phyloP scores from a whole-genome alignment of 2,888 invertebrate genomes.

The Cosmia pyralina region DNA sequence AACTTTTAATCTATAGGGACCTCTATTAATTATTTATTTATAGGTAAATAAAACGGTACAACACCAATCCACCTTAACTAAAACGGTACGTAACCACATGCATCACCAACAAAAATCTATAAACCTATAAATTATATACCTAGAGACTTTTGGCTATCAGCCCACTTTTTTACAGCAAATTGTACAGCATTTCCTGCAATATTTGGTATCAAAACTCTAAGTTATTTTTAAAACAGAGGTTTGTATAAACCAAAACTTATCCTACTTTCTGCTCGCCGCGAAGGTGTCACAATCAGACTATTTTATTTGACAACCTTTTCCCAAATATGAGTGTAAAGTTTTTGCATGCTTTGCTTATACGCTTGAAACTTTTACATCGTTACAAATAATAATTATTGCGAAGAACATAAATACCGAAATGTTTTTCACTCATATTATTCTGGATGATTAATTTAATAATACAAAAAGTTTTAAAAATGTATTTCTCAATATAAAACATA shows the following conservation, averaged over 20 bases:
- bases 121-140: too few species aligned
- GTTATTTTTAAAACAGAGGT: neutral
- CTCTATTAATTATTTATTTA: too few species aligned
- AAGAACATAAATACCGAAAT: neutral
- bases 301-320: conserved; percentile 55
- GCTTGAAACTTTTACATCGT: neutral
- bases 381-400: neutral
- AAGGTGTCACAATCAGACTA: conserved; percentile 46
- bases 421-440: too few species aligned
- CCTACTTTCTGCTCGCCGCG: conserved; percentile 12
- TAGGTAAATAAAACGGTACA: too few species aligned
- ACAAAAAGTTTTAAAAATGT: too few species aligned
- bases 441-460: too few species aligned
- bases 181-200: neutral
- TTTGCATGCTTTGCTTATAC: conserved; percentile 18
- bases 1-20: too few species aligned
- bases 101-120: too few species aligned
- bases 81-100: too few species aligned
- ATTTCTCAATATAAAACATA: too few species aligned
- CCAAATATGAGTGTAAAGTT: conserved; percentile 36
- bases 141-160: too few species aligned
- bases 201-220: neutral
- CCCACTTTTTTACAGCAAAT: neutral
- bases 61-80: too few species aligned
- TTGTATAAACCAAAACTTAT: neutral